Evolutionary conservation across 2,113 vertebrate genomes (phyloP).

Genomic region (Xiphias gladius): DNA sequence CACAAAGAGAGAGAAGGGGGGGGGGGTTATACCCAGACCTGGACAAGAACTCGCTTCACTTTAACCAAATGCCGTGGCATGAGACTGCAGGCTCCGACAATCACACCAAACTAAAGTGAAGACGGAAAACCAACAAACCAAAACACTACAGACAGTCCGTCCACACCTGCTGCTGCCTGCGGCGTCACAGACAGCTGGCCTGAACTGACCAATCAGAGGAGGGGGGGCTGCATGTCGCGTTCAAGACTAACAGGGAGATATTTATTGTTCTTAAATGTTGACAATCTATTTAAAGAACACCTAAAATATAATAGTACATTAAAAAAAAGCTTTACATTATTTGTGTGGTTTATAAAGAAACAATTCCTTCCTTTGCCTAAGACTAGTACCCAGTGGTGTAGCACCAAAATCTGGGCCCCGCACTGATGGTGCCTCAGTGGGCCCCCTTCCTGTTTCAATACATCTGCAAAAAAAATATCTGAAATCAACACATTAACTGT

Average conservation of each 20-base stretch:
- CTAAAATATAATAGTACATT: background rate
- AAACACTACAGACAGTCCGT: slow-evolving; percentile 15
- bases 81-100: background rate
- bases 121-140: background rate
- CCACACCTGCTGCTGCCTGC: slow-evolving; percentile 50
- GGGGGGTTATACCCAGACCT: slow-evolving; percentile 16
- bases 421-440: background rate
- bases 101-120: slow-evolving; percentile 16
- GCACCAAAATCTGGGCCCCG: background rate
- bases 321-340: background rate
- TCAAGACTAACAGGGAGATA: slow-evolving; percentile 40
- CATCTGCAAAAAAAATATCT: background rate
- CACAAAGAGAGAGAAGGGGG: background rate
- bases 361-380: background rate
- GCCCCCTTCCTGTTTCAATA: background rate
- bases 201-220: slow-evolving; percentile 63
- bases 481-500: no score
- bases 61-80: slow-evolving; percentile 19
- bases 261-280: slow-evolving; percentile 11
- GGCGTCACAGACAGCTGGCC: slow-evolving; percentile 64
- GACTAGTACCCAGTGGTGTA: background rate
- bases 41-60: slow-evolving; percentile 19
- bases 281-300: no score
- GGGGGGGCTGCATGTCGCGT: slow-evolving; percentile 1
- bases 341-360: background rate